Base-by-base conservation (phyloP, 2,888 invertebrate genomes). In the Didymodactylos carnosus region DNA sequence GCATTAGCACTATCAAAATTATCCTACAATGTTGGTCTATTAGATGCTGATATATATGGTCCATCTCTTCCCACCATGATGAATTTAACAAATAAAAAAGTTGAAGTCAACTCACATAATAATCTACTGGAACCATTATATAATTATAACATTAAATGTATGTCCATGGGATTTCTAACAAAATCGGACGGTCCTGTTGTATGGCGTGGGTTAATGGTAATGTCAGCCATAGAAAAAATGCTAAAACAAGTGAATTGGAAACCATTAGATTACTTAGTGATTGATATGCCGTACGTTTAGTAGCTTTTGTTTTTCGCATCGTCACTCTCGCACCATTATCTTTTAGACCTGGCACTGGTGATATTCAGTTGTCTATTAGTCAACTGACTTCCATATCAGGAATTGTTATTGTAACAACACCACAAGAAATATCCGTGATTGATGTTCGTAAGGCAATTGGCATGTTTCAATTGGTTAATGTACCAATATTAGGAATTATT, bases 231-330 rank as follows among this genome's bases (percentile, higher is more conserved):
- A 75, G 90, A 94, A 78, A 88, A 90, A 78, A 84, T 95, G 39
- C 86, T 94, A 40, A 86, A 90, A 77, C 89, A 91, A 78, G 82
- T 82, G 76, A 71, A 76, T 74, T 95, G 95, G 95, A 89, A 88
- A 4, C 88, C 89, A 0, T 85, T 92, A 72, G 93, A 95, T 85
- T 89, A 90, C 81, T 87, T 95, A 75, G 86, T 97, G 23, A 87
- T 95, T 0, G 95, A 95, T 84, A 94, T 94, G 78, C 95, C 95
- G n/a, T n/a, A n/a, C n/a, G n/a, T n/a, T n/a, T n/a, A n/a, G n/a
- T n/a, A n/a, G n/a, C n/a, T n/a, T n/a, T n/a, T n/a, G n/a, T n/a
- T n/a, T n/a, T n/a, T n/a, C n/a, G n/a, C n/a, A n/a, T n/a, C n/a
- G n/a, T n/a, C n/a, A n/a, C n/a, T n/a, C n/a, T n/a, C n/a, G n/a